Percentiles rank a stretch among this genome's conserved stretches.
phyloP scores from a whole-genome alignment of 2,888 invertebrate genomes.

The Nycteola revayana region DNA sequence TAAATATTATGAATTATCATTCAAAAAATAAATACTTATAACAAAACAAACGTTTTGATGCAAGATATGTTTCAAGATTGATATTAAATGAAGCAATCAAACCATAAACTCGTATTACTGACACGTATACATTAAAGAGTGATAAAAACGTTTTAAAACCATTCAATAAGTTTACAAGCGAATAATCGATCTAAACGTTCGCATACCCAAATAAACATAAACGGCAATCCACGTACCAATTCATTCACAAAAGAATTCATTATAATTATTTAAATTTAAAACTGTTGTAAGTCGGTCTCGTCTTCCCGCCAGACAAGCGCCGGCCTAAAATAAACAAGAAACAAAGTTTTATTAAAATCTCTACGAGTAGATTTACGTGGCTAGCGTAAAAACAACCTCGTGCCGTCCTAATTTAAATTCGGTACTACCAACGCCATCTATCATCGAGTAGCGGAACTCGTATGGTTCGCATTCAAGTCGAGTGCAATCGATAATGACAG shows the following conservation, averaged over 20 bases:
- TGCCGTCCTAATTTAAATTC: constrained; percentile 10
- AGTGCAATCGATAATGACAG: constrained; percentile 16
- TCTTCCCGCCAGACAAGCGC: constrained; percentile 43
- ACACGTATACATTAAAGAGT: constrained; percentile 1
- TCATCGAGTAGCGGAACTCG: constrained; percentile 60
- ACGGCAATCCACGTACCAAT: constrained; percentile 19
- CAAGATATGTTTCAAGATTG: too few relatives aligned
- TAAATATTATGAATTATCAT: too few relatives aligned
- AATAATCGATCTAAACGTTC: constrained; percentile 31
- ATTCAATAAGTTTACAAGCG: constrained; percentile 27
- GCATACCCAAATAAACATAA: constrained; percentile 30
- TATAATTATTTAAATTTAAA: constrained; percentile 55
- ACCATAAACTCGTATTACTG: too few relatives aligned
- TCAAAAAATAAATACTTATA: too few relatives aligned
- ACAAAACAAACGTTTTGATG: too few relatives aligned
- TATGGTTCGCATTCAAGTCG: constrained; percentile 41
- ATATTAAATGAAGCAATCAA: too few relatives aligned
- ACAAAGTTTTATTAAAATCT: constrained; percentile 64
- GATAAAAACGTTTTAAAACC: constrained; percentile 7
- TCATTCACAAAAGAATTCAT: constrained; percentile 39
- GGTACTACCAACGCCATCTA: constrained; percentile 59
- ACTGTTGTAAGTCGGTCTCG: constrained; percentile 36
- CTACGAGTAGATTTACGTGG: constrained; percentile 50
- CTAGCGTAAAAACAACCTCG: constrained; percentile 39
- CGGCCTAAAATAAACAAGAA: constrained; percentile 58